Base-by-base conservation (phyloP, 2,888 invertebrate species). In the Electrophaes corylata region DNA sequence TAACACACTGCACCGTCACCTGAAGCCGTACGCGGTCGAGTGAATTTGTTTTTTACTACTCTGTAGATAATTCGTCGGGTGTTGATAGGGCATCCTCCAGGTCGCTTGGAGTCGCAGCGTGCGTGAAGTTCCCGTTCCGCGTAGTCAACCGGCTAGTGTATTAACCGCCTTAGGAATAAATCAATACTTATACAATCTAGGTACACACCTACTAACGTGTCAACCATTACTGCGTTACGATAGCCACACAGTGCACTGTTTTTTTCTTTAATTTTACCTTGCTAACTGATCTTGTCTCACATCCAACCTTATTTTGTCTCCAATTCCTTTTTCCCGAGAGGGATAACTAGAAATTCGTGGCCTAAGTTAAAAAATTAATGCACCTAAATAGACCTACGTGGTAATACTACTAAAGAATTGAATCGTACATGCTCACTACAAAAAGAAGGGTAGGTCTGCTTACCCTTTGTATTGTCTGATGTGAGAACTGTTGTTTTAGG, bases 221-320 rank as follows among this genome's bases (percentile, higher is more conserved):
- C 62, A 67, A 63, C 63, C 58, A 64, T 53, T 76, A 76, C 76
- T 77, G 76, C 74, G 69, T 70, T 75, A 77, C 80, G 64, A 72
- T 83, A 81, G 79, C 78, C 84, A 88, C 86, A 80, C 84, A 73
- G 85, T 87, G 88, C 84, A 73, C 72, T 79, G 79, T 79, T 78
- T 72, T 64, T 71, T 75, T 69, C 75, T 66, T 75, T 79, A 68
- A 72, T 78, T 83, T 90, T 91, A 91, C 91, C 91, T 91, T 84
- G 81, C 86, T 88, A 78, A 87, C 78, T 71, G 89, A 83, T 84
- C 88, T 88, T 79, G 90, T 84, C 77, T 90, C 87, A 83, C 90
- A 89, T 81, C 88, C 91, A 76, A 91, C 82, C 79, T 87, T 90
- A 90, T 90, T 91, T 86, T 88, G 84, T 79, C 90, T 87, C 89